Base-by-base conservation (phyloP, 2,888 invertebrate genomes). In the Cantharis lateralis region DNA sequence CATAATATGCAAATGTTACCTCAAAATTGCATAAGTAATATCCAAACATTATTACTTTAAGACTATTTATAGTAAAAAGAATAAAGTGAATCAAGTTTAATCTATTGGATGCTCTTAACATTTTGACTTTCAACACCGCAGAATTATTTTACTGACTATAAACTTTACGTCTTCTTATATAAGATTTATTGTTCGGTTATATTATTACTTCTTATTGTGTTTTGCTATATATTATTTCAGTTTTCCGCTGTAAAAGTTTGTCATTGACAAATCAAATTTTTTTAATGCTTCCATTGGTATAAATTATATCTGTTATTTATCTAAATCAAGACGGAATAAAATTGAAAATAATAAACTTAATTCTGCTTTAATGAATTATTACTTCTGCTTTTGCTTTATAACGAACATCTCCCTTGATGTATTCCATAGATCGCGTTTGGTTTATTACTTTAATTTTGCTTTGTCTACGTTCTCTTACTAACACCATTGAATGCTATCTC, bases 391-490 rank as follows among this genome's bases (percentile, higher is more conserved):
- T 48, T 48, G 48, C 48, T 1, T 48, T 48, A 48, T 48, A 48
- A 48, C n/a, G n/a, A 48, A 48, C 48, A 48, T 48, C 2, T 48
- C 48, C n/a, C 48, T 48, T 48, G 48, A 48, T 48, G 48, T 48
- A 48, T 48, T 48, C n/a, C 48, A 66, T 20, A 66, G 64, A 66
- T 66, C 24, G 18, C 18, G 20, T 66, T 66, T 66, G n/a, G 64
- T 66, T 66, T 66, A 66, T 66, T 66, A 66, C 64, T 66, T 66
- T 66, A 66, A 66, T 66, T 20, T 66, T 66, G 64, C 64, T 66
- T 66, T 66, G 64, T 66, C 64, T 66, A 66, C 18, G 18, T 66
- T 66, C 64, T 18, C 24, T 48, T 48, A 7, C 48, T 48, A 48
- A 48, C 48, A 48, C 48, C 48, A 48, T 48, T 48, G 48, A 48